Evolutionary conservation across 2,113 vertebrate species (phyloP).

Genomic region (Pelecanoides urinatrix): DNA sequence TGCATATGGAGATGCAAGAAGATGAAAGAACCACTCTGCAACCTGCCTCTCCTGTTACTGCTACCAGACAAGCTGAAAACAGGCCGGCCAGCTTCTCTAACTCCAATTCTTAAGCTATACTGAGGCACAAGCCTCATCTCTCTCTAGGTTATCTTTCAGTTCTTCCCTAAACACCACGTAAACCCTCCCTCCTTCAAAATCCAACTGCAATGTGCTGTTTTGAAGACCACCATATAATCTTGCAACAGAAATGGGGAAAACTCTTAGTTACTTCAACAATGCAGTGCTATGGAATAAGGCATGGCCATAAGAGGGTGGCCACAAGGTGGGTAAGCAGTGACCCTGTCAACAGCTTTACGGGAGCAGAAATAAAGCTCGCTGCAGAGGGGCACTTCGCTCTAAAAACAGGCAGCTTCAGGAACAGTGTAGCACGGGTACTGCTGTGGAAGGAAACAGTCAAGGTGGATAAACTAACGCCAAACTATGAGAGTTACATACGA

Average conservation of each 20-base stretch:
- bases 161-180: neutral
- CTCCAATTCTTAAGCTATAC: neutral
- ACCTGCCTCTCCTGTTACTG: neutral
- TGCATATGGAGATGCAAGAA: neutral
- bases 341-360: neutral
- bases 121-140: neutral
- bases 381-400: neutral
- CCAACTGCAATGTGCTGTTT: neutral
- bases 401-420: neutral
- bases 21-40: neutral
- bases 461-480: neutral
- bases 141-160: neutral
- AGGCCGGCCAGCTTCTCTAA: neutral
- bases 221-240: neutral
- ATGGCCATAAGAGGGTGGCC: neutral
- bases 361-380: neutral
- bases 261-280: neutral
- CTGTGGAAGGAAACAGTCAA: neutral
- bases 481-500: accelerated
- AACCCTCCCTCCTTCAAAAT: neutral
- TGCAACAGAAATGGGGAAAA: neutral
- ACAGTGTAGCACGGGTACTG: neutral
- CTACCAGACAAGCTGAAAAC: neutral
- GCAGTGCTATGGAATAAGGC: neutral
- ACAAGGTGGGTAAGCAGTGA: neutral